Evolutionary conservation across 92 coral and sea anemone genomes (phyloP).

Genomic region (Desmophyllum pertusum): DNA sequence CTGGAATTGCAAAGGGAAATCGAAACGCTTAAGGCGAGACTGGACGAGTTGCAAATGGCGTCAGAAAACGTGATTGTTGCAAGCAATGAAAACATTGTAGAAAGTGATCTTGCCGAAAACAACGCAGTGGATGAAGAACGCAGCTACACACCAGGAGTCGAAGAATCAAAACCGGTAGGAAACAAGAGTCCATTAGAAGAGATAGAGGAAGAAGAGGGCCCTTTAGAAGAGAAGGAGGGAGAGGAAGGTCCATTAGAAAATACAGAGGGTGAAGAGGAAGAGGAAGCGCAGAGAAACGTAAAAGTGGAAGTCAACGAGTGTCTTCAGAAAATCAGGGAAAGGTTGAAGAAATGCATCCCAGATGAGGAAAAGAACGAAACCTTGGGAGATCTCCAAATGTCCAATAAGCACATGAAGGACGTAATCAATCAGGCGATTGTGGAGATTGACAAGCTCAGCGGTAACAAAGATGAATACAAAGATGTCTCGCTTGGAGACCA

Average conservation of each 20-base stretch:
- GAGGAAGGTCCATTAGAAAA: not conserved
- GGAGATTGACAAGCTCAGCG: conserved; percentile 25
- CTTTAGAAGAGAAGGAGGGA: not conserved
- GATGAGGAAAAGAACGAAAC: conserved; percentile 17
- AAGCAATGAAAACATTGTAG: not conserved
- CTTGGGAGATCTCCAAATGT: conserved; percentile 33
- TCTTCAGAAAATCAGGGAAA: conserved; percentile 21
- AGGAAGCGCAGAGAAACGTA: not conserved
- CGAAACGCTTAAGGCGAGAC: conserved; percentile 21
- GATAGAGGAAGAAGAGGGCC: not conserved
- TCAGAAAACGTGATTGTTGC: not conserved
- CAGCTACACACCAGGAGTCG: not conserved
- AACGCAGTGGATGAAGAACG: not conserved
- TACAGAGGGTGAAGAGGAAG: not conserved
- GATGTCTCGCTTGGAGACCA: not conserved
- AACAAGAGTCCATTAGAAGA: not conserved
- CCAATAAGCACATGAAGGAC: conserved; percentile 48
- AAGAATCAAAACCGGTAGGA: not conserved
- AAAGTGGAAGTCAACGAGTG: not conserved
- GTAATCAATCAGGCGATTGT: conserved; percentile 28
- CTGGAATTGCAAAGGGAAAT: conserved; percentile 25
- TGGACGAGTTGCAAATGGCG: conserved; percentile 22
- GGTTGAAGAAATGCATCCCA: conserved; percentile 1
- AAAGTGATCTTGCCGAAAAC: not conserved
- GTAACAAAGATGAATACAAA: not conserved